Evolutionary conservation across 2,797 vertebrate species (phyloP), one percentile per base, ranked within the genome.

Genomic region (Macropodus opercularis): DNA sequence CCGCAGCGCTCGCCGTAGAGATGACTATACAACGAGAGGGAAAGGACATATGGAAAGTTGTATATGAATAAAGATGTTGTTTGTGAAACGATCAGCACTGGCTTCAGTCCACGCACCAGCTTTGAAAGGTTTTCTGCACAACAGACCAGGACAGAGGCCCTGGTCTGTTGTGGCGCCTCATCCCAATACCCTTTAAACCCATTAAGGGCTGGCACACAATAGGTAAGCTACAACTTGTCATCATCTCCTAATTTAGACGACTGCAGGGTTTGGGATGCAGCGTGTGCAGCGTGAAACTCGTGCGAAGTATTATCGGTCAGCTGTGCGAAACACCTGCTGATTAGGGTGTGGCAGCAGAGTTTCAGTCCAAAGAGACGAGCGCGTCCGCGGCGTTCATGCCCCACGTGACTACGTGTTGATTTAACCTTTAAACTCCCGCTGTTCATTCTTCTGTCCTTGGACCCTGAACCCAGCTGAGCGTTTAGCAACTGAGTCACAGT

Each of bases 391-490:
- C 15, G 75, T 68, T 46, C 40, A n/a, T 56, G 14, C 48, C 9
- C 18, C 12, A 2, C 52, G 42, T 62, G 59, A 56, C 40, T 7
- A 41, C 32, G 36, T 69, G 67, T 78, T 79, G 62, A 58, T 48
- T 59, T 72, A 63, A 71, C 64, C 68, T 64, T 64, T 63, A n/a
- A 14, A 44, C 58, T 13, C n/a, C 42, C 1, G 1, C 15, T 0
- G 15, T 58, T 44, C 60, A 31, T 39, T 57, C 65, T 34, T 67
- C 50, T 55, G 49, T 62, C 62, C 38, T 59, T 67, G 77, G 80
- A 89, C 90, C 60, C 58, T 83, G 88, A 86, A 56, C 86, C 42
- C 3, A 2, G 63, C 35, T 13, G 18, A 66, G 63, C 50, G 69
- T 76, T 60, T 65, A 72, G 69, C 75, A 76, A 83, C 38, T 14